Conservation (phyloP, 2,888 invertebrate genomes). For the Boloria euphrosyne region DNA sequence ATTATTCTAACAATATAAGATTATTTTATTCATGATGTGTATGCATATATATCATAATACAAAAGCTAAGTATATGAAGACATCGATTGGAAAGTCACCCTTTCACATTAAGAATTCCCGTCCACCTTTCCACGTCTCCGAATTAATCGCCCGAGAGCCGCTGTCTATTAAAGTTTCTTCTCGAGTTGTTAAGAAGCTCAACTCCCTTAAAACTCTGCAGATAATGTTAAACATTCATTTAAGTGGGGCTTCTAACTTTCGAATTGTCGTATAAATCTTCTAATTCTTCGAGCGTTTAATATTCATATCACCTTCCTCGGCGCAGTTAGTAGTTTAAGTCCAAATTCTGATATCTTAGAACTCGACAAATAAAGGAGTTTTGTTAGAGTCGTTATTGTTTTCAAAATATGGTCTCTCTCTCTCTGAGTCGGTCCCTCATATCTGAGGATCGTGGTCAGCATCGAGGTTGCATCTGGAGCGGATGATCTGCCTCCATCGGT, state of each 20-base stretch:
- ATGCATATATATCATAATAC: neutral
- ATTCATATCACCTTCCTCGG: slow-evolving; percentile 72
- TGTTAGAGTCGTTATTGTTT: too few species aligned
- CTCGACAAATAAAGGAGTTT: neutral
- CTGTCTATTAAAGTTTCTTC: slow-evolving; percentile 80
- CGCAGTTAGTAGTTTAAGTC: slow-evolving; percentile 6
- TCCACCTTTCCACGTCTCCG: slow-evolving; percentile 72
- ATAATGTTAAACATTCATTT: slow-evolving; percentile 83
- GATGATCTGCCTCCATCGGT: too few species aligned
- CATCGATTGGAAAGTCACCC: slow-evolving; percentile 57
- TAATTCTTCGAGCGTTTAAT: slow-evolving; percentile 80
- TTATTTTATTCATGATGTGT: too few species aligned
- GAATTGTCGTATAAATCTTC: slow-evolving; percentile 78
- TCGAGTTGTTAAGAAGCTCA: slow-evolving; percentile 76
- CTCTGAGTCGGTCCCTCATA: too few species aligned
- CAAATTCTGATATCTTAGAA: neutral
- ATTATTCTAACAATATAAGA: neutral
- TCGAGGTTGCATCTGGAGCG: too few species aligned
- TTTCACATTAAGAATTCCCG: slow-evolving; percentile 75
- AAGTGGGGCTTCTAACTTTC: slow-evolving; percentile 72
- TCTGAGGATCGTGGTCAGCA: too few species aligned
- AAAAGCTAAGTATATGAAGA: slow-evolving; percentile 33
- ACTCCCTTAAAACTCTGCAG: slow-evolving; percentile 74
- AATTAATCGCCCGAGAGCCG: slow-evolving; percentile 79
- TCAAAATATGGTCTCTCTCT: too few species aligned